Percentiles rank a stretch among this genome's conserved stretches.
Evolutionary conservation across 2,113 vertebrate species (phyloP).

Genomic region (Haemorhous mexicanus): DNA sequence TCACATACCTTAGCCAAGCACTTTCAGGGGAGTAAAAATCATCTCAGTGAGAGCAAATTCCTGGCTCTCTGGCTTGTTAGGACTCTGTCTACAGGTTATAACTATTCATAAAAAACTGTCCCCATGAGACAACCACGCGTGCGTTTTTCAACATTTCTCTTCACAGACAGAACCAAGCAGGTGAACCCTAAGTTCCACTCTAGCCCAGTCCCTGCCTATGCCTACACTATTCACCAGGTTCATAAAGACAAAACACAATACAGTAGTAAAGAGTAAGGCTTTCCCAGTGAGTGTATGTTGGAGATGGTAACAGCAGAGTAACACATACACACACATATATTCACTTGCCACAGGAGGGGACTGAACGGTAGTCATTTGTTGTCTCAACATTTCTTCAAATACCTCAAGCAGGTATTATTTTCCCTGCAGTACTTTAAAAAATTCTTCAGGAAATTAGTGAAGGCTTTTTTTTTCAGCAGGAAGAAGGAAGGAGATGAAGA

Average conservation of each 20-base stretch:
- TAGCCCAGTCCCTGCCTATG: not conserved
- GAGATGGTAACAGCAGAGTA: not conserved
- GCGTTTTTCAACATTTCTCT: not conserved
- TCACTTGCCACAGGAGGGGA: not conserved
- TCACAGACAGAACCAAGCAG: not conserved
- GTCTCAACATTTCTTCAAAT: not conserved
- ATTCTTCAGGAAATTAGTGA: not conserved
- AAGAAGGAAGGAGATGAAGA: not conserved
- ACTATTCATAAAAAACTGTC: not conserved
- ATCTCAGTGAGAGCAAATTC: not conserved
- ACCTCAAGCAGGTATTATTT: not conserved
- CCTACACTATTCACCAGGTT: not conserved
- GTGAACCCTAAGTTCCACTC: not conserved
- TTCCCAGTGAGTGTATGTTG: not conserved
- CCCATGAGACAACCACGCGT: accelerated
- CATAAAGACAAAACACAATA: not conserved
- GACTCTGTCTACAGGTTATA: not conserved
- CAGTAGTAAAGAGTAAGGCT: not conserved
- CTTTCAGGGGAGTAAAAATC: slow-evolving; percentile 14
- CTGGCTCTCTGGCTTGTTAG: not conserved
- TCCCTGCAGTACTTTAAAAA: not conserved
- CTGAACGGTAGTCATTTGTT: not conserved
- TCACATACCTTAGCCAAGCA: not conserved
- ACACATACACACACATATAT: not conserved
- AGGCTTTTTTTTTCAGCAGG: not conserved